Base-by-base conservation (phyloP, 2,888 invertebrate species). In the Yponomeuta malinellus region DNA sequence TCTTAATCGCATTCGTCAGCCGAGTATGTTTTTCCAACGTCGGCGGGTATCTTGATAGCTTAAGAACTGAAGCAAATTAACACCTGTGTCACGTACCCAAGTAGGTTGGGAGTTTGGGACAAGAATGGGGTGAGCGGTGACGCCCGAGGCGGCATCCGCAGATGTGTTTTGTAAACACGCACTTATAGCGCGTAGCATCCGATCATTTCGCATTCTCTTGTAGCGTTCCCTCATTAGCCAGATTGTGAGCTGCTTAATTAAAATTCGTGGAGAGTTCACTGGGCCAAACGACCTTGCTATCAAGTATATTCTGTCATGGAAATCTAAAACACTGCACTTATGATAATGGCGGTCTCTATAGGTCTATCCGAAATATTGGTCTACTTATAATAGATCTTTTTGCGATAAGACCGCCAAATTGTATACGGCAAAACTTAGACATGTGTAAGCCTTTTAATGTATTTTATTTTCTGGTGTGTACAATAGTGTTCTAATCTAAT, bases 1-100 rank as follows among this genome's bases (percentile, higher is more conserved):
- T 67, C 67, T 67, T 67, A 67, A 67, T 67, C 67, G 67, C 43
- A 67, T 67, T 65, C 67, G 67, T 67, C 33, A 6, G 23, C 23
- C 8, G 3, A 4, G 15, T 29, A 64, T 64, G 29, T 31, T 31
- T 64, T 64, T 29, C 29, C 29, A 9, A 23, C 64, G 64, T 59
- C 52, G 43, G 6, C 43, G 52, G 52, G 52, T 3, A 59, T 59
- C 3, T 15, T 59, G 15, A 59, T 15, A 15, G 52, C 52, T 59
- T 59, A 59, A 12, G 52, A 59, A 59, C 12, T 9, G 52, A 59
- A 59, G 52, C 15, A 59, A 2, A 59, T 59, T 59, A 59, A 15
- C 52, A 2, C 52, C 12, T 59, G 12, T 23, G 23, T 23, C 23
- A 23, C 23, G 23, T 23, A 23, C 23, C 23, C 23, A 23, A 23